Evolutionary conservation across 2,797 vertebrate species (phyloP), one percentile per base, ranked within the genome.

Genomic region (Melanotaenia parkinsoni): DNA sequence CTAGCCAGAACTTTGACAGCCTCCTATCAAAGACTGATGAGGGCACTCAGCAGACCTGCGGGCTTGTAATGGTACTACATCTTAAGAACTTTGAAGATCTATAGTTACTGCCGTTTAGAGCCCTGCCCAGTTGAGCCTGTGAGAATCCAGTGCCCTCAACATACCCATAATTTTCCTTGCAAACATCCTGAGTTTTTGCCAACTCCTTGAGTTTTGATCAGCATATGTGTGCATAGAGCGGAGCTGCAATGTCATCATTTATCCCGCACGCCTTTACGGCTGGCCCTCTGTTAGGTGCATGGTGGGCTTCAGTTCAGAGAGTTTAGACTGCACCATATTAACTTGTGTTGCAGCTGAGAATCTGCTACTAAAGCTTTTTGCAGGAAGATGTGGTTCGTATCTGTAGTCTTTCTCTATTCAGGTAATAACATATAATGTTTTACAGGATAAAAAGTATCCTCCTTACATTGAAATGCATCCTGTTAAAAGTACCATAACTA

Each of bases 201-300:
- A 8, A 32, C 53, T 66, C 24, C 20, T 32, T 35, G 62, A 60
- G 54, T 54, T 58, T 66, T 57, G 22, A 63, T 32, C 60, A 66
- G 72, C 50, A 60, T 63, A 70, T n/a, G 63, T 37, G 58, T 60
- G 72, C 76, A 56, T 20, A 45, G 60, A 72, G 69, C 71, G 50
- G 37, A 77, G 45, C 67, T 18, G 69, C 61, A 0, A 13, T 26
- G 75, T 79, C 86, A 81, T 80, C 78, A 1, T 51, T 75, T 69
- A 28, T n/a, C 22, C 37, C 54, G 30, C 67, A 32, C 59, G 50
- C 65, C 74, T 43, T 64, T 28, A 75, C 70, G 56, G 14, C 74
- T 65, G 28, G 12, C 26, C 13, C 33, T 53, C 45, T 8, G 22
- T 65, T 51, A 54, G 45, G 67, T 65, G 47, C 56, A 63, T 35